Conservation (phyloP, 1,140 invertebrate genomes). For the Leptinotarsa texana region DNA sequence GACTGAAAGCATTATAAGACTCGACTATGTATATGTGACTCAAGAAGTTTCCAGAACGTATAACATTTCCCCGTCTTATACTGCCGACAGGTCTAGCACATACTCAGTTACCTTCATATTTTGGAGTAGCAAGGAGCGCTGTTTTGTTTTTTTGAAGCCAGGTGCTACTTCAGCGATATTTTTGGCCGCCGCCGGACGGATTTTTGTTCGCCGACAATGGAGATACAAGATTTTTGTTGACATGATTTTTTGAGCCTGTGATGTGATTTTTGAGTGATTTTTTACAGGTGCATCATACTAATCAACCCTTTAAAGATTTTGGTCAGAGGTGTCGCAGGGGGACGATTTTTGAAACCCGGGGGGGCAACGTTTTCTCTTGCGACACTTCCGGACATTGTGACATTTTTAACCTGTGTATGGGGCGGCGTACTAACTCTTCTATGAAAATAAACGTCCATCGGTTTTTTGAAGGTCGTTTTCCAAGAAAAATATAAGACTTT, state of each 20-base stretch:
- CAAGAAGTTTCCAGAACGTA: too few relatives aligned
- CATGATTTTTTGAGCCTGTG: conserved; percentile 39
- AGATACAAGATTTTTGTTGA: conserved; percentile 29
- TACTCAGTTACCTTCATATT: conserved; percentile 45
- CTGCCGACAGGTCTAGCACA: neutral
- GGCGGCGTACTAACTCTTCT: conserved; percentile 62
- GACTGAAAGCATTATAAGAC: neutral
- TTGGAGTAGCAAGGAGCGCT: conserved; percentile 54
- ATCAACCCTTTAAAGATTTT: conserved; percentile 43
- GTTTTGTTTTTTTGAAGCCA: conserved; percentile 50
- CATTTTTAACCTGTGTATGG: conserved; percentile 73
- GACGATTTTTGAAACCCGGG: conserved; percentile 52
- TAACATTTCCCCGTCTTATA: neutral
- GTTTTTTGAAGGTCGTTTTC: conserved; percentile 63
- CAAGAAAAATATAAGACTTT: conserved; percentile 47
- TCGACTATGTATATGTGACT: neutral
- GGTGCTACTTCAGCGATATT: conserved; percentile 47
- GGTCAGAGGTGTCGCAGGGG: conserved; percentile 51
- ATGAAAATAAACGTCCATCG: conserved; percentile 59
- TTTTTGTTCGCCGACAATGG: neutral
- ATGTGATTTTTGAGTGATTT: conserved; percentile 51
- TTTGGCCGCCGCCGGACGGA: conserved; percentile 42
- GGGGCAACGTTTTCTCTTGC: conserved; percentile 49
- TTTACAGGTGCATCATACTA: conserved; percentile 49
- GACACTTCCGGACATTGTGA: conserved; percentile 59